Evolutionary conservation across 2,113 vertebrate species (phyloP).

Genomic region (Platichthys flesus): DNA sequence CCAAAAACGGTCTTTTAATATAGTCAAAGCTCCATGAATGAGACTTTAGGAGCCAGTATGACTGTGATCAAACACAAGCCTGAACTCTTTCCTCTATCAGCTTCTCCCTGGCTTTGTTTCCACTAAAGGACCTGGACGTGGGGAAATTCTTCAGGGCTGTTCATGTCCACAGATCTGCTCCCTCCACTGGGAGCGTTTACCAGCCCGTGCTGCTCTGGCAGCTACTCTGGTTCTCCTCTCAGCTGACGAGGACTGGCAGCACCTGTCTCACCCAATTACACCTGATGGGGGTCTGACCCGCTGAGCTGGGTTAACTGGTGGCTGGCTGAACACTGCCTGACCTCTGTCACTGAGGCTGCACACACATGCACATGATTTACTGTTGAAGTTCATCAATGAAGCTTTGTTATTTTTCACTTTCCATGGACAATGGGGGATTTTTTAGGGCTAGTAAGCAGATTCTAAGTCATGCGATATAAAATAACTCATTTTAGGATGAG

Average conservation of each 20-base stretch:
- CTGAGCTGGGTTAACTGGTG: constrained; percentile 54
- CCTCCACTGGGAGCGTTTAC: constrained; percentile 75
- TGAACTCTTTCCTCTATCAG: constrained; percentile 1
- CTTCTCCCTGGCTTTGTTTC: constrained; percentile 31
- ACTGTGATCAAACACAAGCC: not conserved
- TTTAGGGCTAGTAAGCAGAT: not conserved
- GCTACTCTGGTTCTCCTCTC: constrained; percentile 74
- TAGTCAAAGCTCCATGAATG: too few species aligned
- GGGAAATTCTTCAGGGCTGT: constrained; percentile 52
- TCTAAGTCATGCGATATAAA: not conserved
- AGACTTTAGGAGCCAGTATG: not conserved
- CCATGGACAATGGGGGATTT: not conserved
- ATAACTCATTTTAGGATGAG: not conserved
- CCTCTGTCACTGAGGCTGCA: constrained; percentile 57
- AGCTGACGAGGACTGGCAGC: constrained; percentile 76
- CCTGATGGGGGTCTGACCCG: constrained; percentile 70
- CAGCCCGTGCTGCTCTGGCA: constrained; percentile 44
- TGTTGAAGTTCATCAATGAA: constrained; percentile 3
- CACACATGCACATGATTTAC: not conserved
- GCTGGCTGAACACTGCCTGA: constrained; percentile 65
- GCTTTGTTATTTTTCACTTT: constrained; percentile 4
- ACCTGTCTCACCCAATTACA: constrained; percentile 77
- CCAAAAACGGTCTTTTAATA: not conserved
- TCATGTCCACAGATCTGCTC: constrained; percentile 53
- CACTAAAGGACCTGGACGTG: constrained; percentile 36